These are phyloP conservation scores for Nicator chloris DNA, from an alignment of 2,113 vertebrate genomes.

Conservation along the genomic window DNA sequence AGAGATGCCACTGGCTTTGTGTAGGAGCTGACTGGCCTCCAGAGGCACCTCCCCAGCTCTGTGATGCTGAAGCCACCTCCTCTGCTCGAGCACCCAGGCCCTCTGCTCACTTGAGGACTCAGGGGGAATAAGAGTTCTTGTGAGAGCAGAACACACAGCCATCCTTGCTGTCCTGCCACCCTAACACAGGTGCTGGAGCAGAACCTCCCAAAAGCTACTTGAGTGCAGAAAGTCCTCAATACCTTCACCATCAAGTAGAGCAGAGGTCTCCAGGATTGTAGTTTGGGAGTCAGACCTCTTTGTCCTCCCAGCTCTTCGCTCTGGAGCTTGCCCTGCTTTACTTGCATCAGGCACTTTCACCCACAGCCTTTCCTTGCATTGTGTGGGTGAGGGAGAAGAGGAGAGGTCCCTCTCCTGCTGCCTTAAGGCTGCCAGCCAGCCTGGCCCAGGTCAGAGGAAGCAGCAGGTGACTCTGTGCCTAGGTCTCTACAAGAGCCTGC, in stretches of 20 bases:
- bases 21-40: neutral
- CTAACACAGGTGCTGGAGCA: neutral
- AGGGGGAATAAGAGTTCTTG: accelerated
- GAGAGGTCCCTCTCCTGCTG: neutral
- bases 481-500: neutral
- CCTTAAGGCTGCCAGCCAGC: neutral
- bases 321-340: neutral
- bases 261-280: neutral
- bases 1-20: neutral
- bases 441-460: neutral
- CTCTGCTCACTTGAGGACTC: accelerated
- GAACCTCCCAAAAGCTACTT: neutral
- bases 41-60: neutral
- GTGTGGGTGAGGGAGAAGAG: neutral
- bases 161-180: neutral
- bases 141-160: neutral
- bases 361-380: neutral
- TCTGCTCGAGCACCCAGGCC: accelerated
- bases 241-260: neutral
- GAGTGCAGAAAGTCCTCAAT: neutral
- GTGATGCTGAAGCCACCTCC: accelerated
- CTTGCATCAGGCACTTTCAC: neutral
- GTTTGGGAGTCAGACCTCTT: neutral
- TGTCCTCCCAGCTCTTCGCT: neutral
- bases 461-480: neutral